phyloP scores from a whole-genome alignment of 1,140 invertebrate species.

The Drosophila lini region DNA sequence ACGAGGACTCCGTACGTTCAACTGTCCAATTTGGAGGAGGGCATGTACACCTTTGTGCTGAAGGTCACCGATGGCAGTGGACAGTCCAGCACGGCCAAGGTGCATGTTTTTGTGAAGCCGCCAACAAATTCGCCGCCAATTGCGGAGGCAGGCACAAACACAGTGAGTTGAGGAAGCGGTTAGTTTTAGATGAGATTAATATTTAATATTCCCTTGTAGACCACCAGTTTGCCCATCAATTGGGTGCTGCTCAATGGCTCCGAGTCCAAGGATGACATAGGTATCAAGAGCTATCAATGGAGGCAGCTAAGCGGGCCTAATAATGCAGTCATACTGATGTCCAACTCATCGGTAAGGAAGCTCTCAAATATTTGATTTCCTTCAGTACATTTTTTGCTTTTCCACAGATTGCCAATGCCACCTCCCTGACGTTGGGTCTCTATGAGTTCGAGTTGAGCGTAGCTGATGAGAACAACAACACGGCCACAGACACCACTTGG shows the following conservation, averaged over 20 bases:
- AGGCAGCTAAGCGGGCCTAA: slow-evolving; percentile 89
- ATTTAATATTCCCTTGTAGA: slow-evolving; percentile 84
- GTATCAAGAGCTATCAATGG: slow-evolving; percentile 93
- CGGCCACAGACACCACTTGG: slow-evolving; percentile 88
- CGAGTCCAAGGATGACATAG: slow-evolving; percentile 93
- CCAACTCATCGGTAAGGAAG: slow-evolving; percentile 84
- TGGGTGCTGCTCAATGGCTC: slow-evolving; percentile 92
- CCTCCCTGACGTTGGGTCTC: slow-evolving; percentile 91
- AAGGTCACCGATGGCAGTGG: slow-evolving; percentile 96
- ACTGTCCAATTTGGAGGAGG: slow-evolving; percentile 95
- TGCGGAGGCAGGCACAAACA: slow-evolving; percentile 87
- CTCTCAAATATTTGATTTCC: slow-evolving; percentile 2
- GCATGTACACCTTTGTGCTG: slow-evolving; percentile 96
- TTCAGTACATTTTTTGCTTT: slow-evolving; percentile 6
- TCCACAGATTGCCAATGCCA: slow-evolving; percentile 88
- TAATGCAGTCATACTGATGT: slow-evolving; percentile 85
- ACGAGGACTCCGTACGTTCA: slow-evolving; percentile 92
- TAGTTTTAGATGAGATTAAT: neutral
- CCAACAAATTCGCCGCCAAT: slow-evolving; percentile 93
- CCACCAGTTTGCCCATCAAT: slow-evolving; percentile 92
- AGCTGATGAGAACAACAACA: slow-evolving; percentile 93
- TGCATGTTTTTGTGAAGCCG: slow-evolving; percentile 96
- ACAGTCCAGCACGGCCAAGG: slow-evolving; percentile 93
- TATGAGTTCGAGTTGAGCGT: slow-evolving; percentile 94
- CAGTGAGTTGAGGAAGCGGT: slow-evolving; percentile 50